Evolutionary conservation across 64 coral and sea anemone genomes (phyloP).

Genomic region (Actinia tenebrosa): DNA sequence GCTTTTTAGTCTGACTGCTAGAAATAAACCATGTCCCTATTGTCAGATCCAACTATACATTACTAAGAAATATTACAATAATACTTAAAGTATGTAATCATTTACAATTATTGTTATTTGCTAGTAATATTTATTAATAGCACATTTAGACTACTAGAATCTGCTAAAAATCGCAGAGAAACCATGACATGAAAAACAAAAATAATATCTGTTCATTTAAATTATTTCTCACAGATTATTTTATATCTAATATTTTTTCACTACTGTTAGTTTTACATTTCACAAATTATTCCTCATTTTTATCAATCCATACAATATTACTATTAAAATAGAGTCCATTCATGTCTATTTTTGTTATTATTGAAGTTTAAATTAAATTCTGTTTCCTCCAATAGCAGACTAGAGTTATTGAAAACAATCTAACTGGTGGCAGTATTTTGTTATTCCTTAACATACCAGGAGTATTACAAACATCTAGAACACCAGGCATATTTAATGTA

Average conservation of each 20-base stretch:
- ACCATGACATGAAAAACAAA: background rate
- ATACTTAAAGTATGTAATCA: no score
- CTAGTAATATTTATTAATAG: background rate
- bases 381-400: background rate
- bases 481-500: constrained; percentile 33
- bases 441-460: constrained; percentile 7
- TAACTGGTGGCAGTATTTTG: constrained; percentile 8
- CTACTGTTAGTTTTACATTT: background rate
- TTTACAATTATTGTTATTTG: background rate
- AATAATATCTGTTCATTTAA: background rate
- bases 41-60: no score
- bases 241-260: background rate
- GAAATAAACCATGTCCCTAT: no score
- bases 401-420: background rate
- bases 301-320: background rate
- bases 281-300: background rate
- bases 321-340: background rate
- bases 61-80: no score
- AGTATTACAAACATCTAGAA: background rate
- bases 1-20: no score
- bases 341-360: background rate
- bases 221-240: background rate
- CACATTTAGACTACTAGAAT: background rate
- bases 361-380: background rate
- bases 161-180: background rate